These are phyloP conservation scores for Tachysurus vachellii DNA, from an alignment of 2,113 vertebrate species.

Conservation along the genomic window DNA sequence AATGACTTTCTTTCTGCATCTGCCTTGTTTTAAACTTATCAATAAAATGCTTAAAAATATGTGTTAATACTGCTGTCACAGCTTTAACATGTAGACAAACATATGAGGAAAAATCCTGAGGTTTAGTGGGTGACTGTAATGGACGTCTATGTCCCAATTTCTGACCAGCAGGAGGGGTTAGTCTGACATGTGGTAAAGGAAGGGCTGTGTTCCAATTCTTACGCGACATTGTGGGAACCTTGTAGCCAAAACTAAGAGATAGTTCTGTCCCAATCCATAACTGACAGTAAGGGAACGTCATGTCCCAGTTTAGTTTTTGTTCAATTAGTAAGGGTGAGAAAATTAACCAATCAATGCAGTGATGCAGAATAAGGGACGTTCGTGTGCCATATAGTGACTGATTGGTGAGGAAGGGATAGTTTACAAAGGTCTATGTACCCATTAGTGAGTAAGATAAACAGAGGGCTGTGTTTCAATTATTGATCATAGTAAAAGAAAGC, in stretches of 20 bases:
- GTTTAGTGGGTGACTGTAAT: neutral
- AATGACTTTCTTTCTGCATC: constrained; percentile 67
- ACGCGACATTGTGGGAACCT: neutral
- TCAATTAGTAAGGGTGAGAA: neutral
- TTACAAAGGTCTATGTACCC: neutral
- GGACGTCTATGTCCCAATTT: neutral
- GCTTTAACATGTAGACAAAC: neutral
- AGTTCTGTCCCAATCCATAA: neutral
- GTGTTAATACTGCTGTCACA: neutral
- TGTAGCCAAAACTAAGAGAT: too few relatives aligned
- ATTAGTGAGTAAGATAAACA: neutral
- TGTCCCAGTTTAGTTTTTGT: neutral
- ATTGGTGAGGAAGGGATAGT: neutral
- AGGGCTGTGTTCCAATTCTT: neutral
- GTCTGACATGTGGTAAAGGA: constrained; percentile 1
- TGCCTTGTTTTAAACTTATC: constrained; percentile 68
- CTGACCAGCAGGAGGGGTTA: neutral
- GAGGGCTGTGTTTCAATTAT: neutral
- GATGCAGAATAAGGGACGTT: neutral
- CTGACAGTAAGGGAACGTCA: neutral
- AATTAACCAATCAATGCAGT: neutral
- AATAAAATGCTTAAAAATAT: constrained; percentile 63
- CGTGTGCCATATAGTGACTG: neutral
- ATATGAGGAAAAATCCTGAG: neutral
- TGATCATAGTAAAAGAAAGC: neutral